These are phyloP conservation scores for Ispidina picta DNA, from an alignment of 2,797 vertebrate genomes.

Conservation along the genomic window DNA sequence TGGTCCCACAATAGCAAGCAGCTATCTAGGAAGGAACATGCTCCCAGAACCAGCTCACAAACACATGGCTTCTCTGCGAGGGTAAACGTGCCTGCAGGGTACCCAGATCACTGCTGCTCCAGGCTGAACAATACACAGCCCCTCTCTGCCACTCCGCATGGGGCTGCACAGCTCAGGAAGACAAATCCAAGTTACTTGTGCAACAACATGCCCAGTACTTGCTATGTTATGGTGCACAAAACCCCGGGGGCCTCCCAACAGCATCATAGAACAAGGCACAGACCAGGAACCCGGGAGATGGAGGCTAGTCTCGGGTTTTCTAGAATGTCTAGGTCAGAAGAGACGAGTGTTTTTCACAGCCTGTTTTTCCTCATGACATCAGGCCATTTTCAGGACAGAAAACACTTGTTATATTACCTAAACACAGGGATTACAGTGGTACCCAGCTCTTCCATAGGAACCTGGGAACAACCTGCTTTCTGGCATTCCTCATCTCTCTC, in stretches of 20 bases:
- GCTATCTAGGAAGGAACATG: background rate
- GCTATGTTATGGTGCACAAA: background rate
- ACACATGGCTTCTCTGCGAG: accelerated
- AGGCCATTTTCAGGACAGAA: background rate
- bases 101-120: background rate
- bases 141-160: accelerated
- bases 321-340: background rate
- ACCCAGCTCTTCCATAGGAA: background rate
- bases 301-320: background rate
- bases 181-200: background rate
- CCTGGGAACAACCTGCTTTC: conserved; percentile 18
- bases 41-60: background rate
- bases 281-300: background rate
- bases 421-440: conserved; percentile 29
- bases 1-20: background rate
- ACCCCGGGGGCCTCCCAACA: background rate
- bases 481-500: background rate
- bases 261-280: accelerated
- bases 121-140: accelerated
- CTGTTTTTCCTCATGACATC: background rate
- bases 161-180: background rate
- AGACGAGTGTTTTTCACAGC: background rate
- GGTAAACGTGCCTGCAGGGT: accelerated
- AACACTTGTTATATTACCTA: conserved; percentile 23
- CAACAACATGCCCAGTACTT: accelerated